Conservation (phyloP, 2,888 invertebrate species). For the Aproaerema taeniolella region DNA sequence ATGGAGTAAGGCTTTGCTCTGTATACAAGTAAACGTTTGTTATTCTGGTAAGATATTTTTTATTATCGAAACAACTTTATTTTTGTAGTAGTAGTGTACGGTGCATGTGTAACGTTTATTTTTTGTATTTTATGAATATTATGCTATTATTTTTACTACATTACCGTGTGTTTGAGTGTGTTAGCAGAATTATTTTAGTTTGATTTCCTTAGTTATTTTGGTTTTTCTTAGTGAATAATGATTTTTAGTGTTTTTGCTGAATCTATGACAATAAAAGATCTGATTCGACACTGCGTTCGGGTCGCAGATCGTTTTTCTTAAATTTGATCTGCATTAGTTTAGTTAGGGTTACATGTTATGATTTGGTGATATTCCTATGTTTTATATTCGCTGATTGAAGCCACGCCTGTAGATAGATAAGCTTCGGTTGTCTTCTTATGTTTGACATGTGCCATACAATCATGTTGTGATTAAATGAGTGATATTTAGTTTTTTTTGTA, state of each 20-base stretch:
- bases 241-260: conserved; percentile 71
- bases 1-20: conserved; percentile 63
- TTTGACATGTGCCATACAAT: conserved; percentile 72
- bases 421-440: conserved; percentile 45
- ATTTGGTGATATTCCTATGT: conserved; percentile 63
- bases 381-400: conserved; percentile 56
- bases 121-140: conserved; percentile 64
- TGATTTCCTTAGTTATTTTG: conserved; percentile 65
- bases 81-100: conserved; percentile 71
- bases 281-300: conserved; percentile 53
- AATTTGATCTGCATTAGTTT: conserved; percentile 66
- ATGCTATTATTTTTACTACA: conserved; percentile 61
- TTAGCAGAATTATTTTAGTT: conserved; percentile 76
- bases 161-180: conserved; percentile 75
- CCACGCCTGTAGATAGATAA: conserved; percentile 43
- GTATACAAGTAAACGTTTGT: conserved; percentile 72
- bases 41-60: conserved; percentile 73
- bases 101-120: conserved; percentile 72
- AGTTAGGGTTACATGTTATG: conserved; percentile 52
- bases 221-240: conserved; percentile 70
- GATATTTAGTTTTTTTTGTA: conserved; percentile 76
- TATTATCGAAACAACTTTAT: conserved; percentile 69
- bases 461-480: conserved; percentile 76
- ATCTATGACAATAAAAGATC: conserved; percentile 80
- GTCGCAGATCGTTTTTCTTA: conserved; percentile 42